Evolutionary conservation across 1,140 invertebrate species (phyloP), one percentile per base, ranked within the genome.

Genomic region (Drosophila tristis): DNA sequence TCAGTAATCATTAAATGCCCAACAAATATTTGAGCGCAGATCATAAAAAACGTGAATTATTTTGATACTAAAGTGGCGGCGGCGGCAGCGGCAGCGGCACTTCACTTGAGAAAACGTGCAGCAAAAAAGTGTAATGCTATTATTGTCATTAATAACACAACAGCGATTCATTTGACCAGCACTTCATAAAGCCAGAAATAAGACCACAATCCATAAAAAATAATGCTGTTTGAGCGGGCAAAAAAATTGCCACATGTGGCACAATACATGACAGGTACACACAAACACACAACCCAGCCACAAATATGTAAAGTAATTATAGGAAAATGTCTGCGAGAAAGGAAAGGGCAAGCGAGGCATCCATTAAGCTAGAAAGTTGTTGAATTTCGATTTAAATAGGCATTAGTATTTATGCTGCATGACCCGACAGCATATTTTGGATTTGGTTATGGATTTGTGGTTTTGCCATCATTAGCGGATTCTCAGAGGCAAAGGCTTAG

Each of bases 141-240:
- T 74, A 63, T 53, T n/a, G 51, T 64, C 71, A 74, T 74, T 74
- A 74, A 74, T 74, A 74, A 58, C 71, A 35, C 48, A 42, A 64
- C 61, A 57, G 71, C 58, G 72, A 73, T 64, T 74, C 66, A 80
- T 80, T 76, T 80, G 61, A 71, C 73, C 74, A 50, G 64, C 68
- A 61, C 51, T 68, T 68, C 76, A 80, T 73, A 85, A 78, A 65
- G 61, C 47, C 47, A 53, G 57, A 31, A 72, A 29, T 48, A n/a
- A 50, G 56, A 61, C 31, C 39, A 47, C 45, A 81, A 29, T 7
- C 39, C 80, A 60, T 48, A 54, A 61, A 67, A 57, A 59, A 50
- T 53, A 39, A 49, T 51, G 45, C 57, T 39, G 15, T 23, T 23
- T 31, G 16, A 16, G 2, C 20, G 25, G 13, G 48, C 48, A 56